Percentiles rank a stretch among this genome's conserved stretches.
Evolutionary conservation across 1,140 invertebrate genomes (phyloP).

Genomic region (Danaus plexippus): DNA sequence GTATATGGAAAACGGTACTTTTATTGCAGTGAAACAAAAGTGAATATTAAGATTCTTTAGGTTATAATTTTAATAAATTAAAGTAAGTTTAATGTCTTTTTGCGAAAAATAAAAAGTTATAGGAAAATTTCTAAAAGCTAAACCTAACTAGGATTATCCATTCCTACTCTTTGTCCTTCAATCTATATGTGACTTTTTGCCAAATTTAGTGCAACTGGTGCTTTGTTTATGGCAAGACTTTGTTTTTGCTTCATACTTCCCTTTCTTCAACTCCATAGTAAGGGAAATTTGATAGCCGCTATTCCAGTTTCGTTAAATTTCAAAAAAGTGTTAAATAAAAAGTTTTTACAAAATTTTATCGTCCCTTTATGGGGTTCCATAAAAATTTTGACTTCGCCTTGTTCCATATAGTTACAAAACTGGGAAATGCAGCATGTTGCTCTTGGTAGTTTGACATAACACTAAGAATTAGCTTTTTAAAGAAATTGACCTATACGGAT

Average conservation of each 20-base stretch:
- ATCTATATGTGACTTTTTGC: constrained; percentile 33
- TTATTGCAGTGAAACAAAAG: too few relatives aligned
- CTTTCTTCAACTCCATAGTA: constrained; percentile 19
- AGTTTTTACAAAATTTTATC: neutral
- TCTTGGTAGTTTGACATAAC: too few relatives aligned
- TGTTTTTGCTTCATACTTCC: neutral
- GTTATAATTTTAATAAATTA: too few relatives aligned
- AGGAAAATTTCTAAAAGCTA: too few relatives aligned
- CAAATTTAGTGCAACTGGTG: constrained; percentile 34
- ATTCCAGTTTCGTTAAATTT: constrained; percentile 18
- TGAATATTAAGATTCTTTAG: too few relatives aligned
- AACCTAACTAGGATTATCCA: too few relatives aligned
- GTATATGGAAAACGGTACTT: constrained; percentile 9
- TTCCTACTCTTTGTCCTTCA: neutral
- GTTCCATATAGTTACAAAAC: neutral
- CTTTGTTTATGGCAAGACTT: constrained; percentile 39
- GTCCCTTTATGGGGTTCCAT: too few relatives aligned
- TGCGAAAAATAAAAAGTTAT: too few relatives aligned
- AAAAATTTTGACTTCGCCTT: neutral
- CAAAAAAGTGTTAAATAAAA: constrained; percentile 14
- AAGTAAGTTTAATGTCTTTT: too few relatives aligned
- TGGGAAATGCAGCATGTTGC: too few relatives aligned
- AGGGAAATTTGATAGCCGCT: constrained; percentile 17
- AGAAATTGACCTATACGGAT: too few relatives aligned
- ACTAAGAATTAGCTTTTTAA: too few relatives aligned